A percentile compares a stretch with the other conserved stretches of the same genome.
phyloP scores from a whole-genome alignment of 2,113 vertebrate genomes.

The Callionymus lyra region DNA sequence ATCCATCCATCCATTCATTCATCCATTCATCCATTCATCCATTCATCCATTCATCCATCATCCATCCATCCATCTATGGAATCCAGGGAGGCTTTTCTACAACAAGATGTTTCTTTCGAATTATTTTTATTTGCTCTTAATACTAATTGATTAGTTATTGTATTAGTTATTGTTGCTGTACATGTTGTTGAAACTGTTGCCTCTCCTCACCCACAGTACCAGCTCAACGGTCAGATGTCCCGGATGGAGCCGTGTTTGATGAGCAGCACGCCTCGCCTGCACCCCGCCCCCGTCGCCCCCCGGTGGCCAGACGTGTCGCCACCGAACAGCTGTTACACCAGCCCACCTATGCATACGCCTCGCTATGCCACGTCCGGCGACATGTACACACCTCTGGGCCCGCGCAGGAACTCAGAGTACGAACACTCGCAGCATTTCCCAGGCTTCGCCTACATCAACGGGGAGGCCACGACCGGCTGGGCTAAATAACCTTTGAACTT shows the following conservation, averaged over 20 bases:
- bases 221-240: slow-evolving; percentile 86
- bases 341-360: slow-evolving; percentile 86
- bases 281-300: slow-evolving; percentile 82
- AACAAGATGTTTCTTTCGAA: too few species aligned
- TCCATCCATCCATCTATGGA: too few species aligned
- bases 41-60: too few species aligned
- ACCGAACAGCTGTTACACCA: slow-evolving; percentile 85
- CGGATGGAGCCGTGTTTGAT: slow-evolving; percentile 96
- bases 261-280: slow-evolving; percentile 84
- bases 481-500: slow-evolving; percentile 70
- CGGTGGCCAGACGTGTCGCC: slow-evolving; percentile 91
- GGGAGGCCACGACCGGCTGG: slow-evolving; percentile 94
- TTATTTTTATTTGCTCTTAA: too few species aligned
- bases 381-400: slow-evolving; percentile 84
- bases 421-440: slow-evolving; percentile 99
- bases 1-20: too few species aligned
- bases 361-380: slow-evolving; percentile 85
- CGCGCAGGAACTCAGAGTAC: slow-evolving; percentile 93
- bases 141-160: too few species aligned
- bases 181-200: too few species aligned
- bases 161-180: too few species aligned
- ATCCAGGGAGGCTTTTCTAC: too few species aligned
- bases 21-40: too few species aligned
- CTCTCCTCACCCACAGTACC: slow-evolving; percentile 72
- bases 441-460: slow-evolving; percentile 96